Base-by-base conservation (phyloP, 2,113 vertebrate species). In the Morone saxatilis region DNA sequence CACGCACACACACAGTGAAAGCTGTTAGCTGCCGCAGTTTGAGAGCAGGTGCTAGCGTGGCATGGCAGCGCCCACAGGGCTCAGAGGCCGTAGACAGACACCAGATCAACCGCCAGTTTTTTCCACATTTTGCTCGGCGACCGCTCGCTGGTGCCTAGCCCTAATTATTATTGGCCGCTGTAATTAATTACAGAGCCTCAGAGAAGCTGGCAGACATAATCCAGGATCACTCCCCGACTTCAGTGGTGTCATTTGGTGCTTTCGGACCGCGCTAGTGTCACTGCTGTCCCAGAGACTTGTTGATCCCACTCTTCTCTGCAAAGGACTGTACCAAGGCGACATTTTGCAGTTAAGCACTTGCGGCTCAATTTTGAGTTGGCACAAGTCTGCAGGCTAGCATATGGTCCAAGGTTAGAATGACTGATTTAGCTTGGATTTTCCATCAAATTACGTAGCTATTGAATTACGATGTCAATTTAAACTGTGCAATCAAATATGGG, bases 101-200 rank as follows among this genome's bases (percentile, higher is more conserved):
- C 73, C 78, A 78, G 84, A 78, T 84, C 78, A 63, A 56, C 71
- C 3, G 76, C 89, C 90, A 87, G 74, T 85, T 87, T 85, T 87
- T 86, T 74, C 79, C 77, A 45, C 73, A 71, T 76, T 86, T 66
- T 67, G 56, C 81, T 71, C 45, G 36, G 70, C 65, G 40, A 60
- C 76, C 7, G 16, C 80, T 86, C 56, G 8, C 77, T 22, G 75
- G 80, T 78, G 86, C 83, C 86, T 79, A 36, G 77, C 71, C 70
- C 53, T 89, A 91, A 93, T 92, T 87, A 91, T 90, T 78, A 90
- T 90, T 88, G 91, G 93, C 90, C 54, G 20, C 86, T 81, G 82
- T 89, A 90, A 90, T 92, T 92, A 90, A 92, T 90, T 89, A 84
- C 81, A 70, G 82, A 53, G 85, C 78, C 80, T 68, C 79, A 6